These are phyloP conservation scores for Desoria tigrina DNA, from an alignment of 2,888 invertebrate species.

Conservation along the genomic window DNA sequence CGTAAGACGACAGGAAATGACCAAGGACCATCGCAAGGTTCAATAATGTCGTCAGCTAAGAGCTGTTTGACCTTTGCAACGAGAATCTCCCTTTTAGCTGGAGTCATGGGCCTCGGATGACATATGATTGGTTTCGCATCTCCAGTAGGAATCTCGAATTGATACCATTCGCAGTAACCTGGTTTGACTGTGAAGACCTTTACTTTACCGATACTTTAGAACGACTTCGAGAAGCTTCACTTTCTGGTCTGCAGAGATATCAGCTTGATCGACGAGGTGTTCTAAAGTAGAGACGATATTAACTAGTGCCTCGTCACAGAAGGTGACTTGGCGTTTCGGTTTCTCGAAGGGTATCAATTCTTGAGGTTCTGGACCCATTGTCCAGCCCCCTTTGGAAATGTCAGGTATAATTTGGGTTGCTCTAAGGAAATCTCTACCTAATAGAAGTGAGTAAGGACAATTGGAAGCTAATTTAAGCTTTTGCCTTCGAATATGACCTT, in stretches of 20 bases:
- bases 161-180: constrained; percentile 14
- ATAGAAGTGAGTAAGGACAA: background rate
- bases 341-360: background rate
- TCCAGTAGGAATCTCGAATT: constrained; percentile 9
- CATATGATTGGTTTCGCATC: background rate
- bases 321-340: background rate
- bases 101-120: background rate
- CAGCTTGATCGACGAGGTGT: background rate
- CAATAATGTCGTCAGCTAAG: background rate
- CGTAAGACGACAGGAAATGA: background rate
- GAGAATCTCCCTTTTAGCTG: background rate
- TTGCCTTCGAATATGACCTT: background rate
- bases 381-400: background rate
- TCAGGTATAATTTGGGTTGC: background rate
- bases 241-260: background rate
- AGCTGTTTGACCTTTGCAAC: background rate
- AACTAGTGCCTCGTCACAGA: background rate
- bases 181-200: constrained; percentile 14
- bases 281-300: background rate
- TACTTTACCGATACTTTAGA: background rate
- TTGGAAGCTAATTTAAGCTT: background rate
- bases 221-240: background rate
- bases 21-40: background rate
- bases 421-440: background rate
- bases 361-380: background rate